Evolutionary conservation across 2,113 vertebrate genomes (phyloP).

Genomic region (Choloepus hoffmanni): DNA sequence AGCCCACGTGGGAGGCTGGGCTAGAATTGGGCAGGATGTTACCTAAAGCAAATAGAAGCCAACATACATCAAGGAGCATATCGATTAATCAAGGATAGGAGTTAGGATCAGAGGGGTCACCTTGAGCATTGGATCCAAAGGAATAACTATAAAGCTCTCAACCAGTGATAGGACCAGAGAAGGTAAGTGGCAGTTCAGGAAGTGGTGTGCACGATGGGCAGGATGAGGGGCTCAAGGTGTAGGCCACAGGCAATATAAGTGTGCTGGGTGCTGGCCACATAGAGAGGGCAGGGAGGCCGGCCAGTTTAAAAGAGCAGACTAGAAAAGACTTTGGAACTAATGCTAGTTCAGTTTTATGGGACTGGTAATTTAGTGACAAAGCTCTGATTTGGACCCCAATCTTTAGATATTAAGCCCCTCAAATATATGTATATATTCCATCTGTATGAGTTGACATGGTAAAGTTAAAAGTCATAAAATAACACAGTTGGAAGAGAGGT

Average conservation of each 20-base stretch:
- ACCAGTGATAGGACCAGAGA: not conserved
- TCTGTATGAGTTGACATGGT: not conserved
- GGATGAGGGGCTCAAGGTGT: not conserved
- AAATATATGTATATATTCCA: not conserved
- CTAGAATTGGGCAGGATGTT: not conserved
- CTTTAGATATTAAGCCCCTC: not conserved
- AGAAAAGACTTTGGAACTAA: not conserved
- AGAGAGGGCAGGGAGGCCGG: not conserved
- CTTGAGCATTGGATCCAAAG: not conserved
- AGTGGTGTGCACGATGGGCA: not conserved
- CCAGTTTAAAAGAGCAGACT: not conserved
- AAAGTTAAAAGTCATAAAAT: conserved; percentile 26
- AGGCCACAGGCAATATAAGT: not conserved
- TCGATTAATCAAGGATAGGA: not conserved
- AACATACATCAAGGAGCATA: not conserved
- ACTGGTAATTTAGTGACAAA: not conserved
- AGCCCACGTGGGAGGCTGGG: not conserved
- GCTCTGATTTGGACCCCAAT: not conserved
- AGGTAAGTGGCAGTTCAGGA: not conserved
- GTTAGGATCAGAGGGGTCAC: not conserved
- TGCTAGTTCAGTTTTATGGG: not conserved
- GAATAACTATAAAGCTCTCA: not conserved
- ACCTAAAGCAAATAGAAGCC: not conserved
- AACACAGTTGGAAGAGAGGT: not conserved
- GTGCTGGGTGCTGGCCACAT: not conserved